These are phyloP conservation scores for Syngnathoides biaculeatus DNA, from an alignment of 2,113 vertebrate species.

Conservation along the genomic window DNA sequence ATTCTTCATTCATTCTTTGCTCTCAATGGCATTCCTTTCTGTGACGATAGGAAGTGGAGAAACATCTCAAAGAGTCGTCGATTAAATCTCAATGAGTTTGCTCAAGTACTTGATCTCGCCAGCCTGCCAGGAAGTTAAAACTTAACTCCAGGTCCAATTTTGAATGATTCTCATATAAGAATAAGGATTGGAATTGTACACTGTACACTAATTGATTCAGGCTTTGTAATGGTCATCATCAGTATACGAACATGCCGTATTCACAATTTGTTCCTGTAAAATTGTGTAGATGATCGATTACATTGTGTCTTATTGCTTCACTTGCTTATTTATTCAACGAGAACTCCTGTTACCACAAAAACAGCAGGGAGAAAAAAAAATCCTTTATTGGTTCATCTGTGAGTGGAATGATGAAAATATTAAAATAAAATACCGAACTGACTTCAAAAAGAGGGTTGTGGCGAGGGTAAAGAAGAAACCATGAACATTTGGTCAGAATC, in stretches of 20 bases:
- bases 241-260: not conserved
- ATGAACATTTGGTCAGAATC: no score
- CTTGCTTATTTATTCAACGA: not conserved
- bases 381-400: not conserved
- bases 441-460: not conserved
- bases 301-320: conserved; percentile 1
- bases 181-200: not conserved
- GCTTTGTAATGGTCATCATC: not conserved
- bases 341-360: not conserved
- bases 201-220: not conserved
- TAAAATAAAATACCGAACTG: not conserved
- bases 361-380: not conserved
- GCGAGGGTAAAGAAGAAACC: not conserved
- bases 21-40: conserved; percentile 32
- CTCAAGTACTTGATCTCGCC: not conserved
- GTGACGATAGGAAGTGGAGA: conserved; percentile 16
- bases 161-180: not conserved
- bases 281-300: not conserved
- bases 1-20: conserved; percentile 25
- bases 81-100: conserved; percentile 4
- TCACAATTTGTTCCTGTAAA: not conserved
- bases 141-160: not conserved
- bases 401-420: not conserved
- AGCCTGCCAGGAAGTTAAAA: not conserved
- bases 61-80: conserved; percentile 15